These are phyloP conservation scores for Stylophora pistillata DNA, from an alignment of 64 coral and sea anemone species.

Conservation along the genomic window DNA sequence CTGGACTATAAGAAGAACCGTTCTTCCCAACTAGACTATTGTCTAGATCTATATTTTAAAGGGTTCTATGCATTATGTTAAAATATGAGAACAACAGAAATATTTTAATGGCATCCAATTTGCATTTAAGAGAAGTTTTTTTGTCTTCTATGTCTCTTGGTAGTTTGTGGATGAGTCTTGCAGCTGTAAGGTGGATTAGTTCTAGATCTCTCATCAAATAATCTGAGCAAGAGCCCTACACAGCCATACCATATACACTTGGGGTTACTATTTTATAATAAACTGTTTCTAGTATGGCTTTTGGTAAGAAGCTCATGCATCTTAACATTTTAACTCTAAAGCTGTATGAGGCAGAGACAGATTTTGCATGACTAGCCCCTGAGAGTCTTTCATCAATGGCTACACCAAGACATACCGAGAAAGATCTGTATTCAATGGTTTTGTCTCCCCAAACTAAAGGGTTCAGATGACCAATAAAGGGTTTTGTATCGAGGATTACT, in stretches of 20 bases:
- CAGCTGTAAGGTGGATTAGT: slow-evolving; percentile 22
- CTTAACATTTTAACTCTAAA: slow-evolving; percentile 28
- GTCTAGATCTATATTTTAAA: neutral
- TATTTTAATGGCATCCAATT: slow-evolving; percentile 12
- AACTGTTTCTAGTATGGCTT: too few species aligned
- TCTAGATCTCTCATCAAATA: slow-evolving; percentile 23
- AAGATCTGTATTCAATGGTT: too few species aligned
- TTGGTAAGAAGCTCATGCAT: slow-evolving; percentile 25
- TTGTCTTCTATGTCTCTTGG: neutral
- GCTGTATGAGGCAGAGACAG: neutral
- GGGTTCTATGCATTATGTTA: neutral
- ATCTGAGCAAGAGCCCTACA: slow-evolving; percentile 7
- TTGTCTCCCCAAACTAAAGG: too few species aligned
- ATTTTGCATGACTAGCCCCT: slow-evolving; percentile 10
- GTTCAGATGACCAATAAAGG: too few species aligned
- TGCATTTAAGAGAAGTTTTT: too few species aligned
- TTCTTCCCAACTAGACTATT: slow-evolving; percentile 12
- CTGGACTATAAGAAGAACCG: neutral
- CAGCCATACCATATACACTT: slow-evolving; percentile 34
- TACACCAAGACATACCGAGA: too few species aligned
- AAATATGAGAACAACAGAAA: slow-evolving; percentile 8
- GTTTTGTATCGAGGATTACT: too few species aligned
- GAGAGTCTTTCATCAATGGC: slow-evolving; percentile 26
- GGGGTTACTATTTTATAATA: too few species aligned
- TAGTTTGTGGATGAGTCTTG: slow-evolving; percentile 18